Evolutionary conservation across 64 coral and sea anemone species (phyloP), one percentile per base, ranked within the genome.

Genomic region (Stichodactyla mertensii): DNA sequence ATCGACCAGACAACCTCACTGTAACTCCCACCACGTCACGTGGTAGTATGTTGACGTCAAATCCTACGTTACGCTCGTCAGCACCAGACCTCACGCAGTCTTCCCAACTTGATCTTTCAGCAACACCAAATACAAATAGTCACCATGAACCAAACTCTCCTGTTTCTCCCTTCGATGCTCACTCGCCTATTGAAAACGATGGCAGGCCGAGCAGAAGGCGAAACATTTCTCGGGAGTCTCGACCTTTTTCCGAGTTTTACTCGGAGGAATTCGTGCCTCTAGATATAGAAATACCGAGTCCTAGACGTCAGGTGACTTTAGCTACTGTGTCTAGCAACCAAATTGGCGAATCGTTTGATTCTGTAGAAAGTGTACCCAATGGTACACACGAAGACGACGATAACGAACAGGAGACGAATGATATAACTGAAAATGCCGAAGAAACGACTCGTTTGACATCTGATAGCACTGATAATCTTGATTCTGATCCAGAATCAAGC

Each of bases 171-270:
- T 82, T 24, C 52, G 87, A 52, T 55, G 19, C 22, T 45, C 27
- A 1, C 59, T 51, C 52, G 77, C 80, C 69, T 81, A 52, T 10
- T 8, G 85, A 86, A 81, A 61, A 87, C 45, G 86, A 82, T 82
- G 7, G 16, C 62, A 59, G 70, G 84, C 16, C 55, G 84, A 56
- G 24, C 85, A 84, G 93, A 23, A 84, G 94, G 51, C 70, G 91
- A 59, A 78, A 87, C 55, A 61, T 92, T 51, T 77, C 83, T 22
- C 51, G 91, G 20, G 91, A 93, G 16, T 86, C 70, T 4, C 88
- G 94, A 83, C 94, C 94, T 31, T 90, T 93, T 52, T 93, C 94
- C 20, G 94, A 97, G 82, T 77, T 97, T 24, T 97, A 90, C 64
- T 82, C 84, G 4, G 87, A 92, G 22, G 94, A 97, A 55, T 87